A percentile compares a stretch with the other conserved stretches of the same genome.
Evolutionary conservation across 1,140 invertebrate species (phyloP).

Genomic region (Apocrypta bakeri): DNA sequence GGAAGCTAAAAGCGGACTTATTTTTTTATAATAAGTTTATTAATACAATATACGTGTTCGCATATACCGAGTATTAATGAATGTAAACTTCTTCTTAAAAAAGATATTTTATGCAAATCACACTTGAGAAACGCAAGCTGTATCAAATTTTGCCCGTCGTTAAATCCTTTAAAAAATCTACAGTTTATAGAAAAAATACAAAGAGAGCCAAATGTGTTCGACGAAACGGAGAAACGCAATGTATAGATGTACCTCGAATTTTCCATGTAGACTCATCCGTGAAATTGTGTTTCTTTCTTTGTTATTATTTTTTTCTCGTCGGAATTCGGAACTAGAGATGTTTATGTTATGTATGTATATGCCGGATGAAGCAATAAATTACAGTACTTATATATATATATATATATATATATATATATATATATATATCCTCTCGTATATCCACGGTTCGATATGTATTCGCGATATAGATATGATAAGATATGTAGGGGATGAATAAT

Average conservation of each 20-base stretch:
- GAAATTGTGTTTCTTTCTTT: not conserved
- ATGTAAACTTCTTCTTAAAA: not conserved
- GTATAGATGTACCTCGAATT: not conserved
- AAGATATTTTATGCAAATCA: not conserved
- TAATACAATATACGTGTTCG: not conserved
- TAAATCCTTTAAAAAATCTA: conserved; percentile 30
- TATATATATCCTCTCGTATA: not conserved
- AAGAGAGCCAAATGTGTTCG: not conserved
- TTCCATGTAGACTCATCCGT: too few relatives aligned
- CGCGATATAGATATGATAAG: conserved; percentile 33
- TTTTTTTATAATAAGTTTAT: not conserved
- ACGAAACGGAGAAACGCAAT: conserved; percentile 20
- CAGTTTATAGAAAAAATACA: conserved; percentile 13
- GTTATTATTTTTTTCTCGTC: too few relatives aligned
- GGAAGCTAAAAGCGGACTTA: not conserved
- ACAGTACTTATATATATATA: too few relatives aligned
- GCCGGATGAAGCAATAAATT: not conserved
- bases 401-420: too few relatives aligned
- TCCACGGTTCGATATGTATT: conserved; percentile 40
- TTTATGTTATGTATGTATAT: not conserved
- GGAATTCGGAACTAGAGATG: conserved; percentile 27
- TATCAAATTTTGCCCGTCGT: not conserved
- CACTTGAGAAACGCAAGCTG: not conserved
- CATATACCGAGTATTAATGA: not conserved
- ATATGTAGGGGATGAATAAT: conserved; percentile 22